Evolutionary conservation across 2,113 vertebrate genomes (phyloP), one percentile per base, ranked within the genome.

Genomic region (Callaeas wilsoni): DNA sequence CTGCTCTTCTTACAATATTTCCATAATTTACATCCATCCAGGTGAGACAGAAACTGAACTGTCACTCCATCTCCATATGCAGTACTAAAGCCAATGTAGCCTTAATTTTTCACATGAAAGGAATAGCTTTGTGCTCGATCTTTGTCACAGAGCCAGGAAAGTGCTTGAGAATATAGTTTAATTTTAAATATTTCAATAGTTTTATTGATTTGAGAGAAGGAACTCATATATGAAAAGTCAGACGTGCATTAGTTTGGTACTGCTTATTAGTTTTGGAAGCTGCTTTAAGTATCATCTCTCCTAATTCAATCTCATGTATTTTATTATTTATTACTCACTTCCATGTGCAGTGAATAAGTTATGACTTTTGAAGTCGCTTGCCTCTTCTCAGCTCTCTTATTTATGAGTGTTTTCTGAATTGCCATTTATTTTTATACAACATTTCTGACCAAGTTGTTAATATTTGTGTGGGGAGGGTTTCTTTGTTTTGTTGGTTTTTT

Each of bases 101-200:
- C n/a, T 75, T 89, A 37, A 86, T 84, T 91, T 88, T 95, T 93
- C 59, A 81, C 8, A 10, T 56, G 33, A 14, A 59, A 83, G 47
- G 59, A 90, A 60, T 52, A 94, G 68, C 49, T 90, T 74, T 68
- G 35, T 90, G 60, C 37, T 92, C 11, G 0, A 37, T 92, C 64
- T 90, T 89, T 94, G 83, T 70, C 77, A 92, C 1, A 0, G 52
- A 90, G 95, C 62, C 90, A 95, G 49, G 30, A 75, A 94, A 60
- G 65, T 78, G 32, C 79, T 90, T 90, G 82, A 90, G 64, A 70
- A 90, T 71, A 59, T 7, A 52, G 49, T n/a, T 86, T 92, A 65
- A 77, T 83, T 85, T 90, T 90, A 90, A 97, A 92, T 93, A 95
- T 94, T 93, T 95, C 56, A 97, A 35, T 29, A 86, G 52, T 68